Conservation (phyloP, 1,140 invertebrate genomes). For the Drosophila bipectinata region DNA sequence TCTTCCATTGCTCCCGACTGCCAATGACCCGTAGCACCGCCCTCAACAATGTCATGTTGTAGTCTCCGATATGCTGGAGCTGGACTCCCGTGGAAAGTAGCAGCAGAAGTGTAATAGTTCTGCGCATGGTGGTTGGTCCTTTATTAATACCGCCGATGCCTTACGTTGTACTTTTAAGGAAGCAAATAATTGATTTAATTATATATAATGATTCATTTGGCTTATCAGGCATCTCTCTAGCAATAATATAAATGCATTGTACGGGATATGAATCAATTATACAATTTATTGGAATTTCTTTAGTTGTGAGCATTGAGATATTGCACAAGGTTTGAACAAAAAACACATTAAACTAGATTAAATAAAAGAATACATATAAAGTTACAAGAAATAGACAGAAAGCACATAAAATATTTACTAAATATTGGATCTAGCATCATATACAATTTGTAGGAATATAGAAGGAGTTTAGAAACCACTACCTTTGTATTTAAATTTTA, state of each 20-base stretch:
- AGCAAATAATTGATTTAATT: constrained; percentile 57
- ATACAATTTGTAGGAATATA: neutral
- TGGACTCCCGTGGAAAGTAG: constrained; percentile 2
- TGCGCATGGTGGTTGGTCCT: constrained; percentile 32
- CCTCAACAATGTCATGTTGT: constrained; percentile 49
- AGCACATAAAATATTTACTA: constrained; percentile 26
- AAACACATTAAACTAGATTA: constrained; percentile 22
- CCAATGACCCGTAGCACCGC: constrained; percentile 16
- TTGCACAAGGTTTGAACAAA: constrained; percentile 56
- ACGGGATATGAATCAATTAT: constrained; percentile 9
- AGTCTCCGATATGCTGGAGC: neutral
- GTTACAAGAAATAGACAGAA: constrained; percentile 6
- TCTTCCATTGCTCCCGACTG: constrained; percentile 34
- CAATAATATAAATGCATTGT: constrained; percentile 11
- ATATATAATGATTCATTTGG: constrained; percentile 47
- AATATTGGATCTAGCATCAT: neutral
- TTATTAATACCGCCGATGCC: constrained; percentile 2
- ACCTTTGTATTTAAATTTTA: neutral
- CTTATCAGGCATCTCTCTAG: constrained; percentile 32
- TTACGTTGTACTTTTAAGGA: constrained; percentile 37
- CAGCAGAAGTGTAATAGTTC: constrained; percentile 8
- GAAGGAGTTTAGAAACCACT: neutral
- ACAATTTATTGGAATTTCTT: constrained; percentile 38
- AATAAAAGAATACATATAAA: neutral
- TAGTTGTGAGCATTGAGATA: constrained; percentile 64